Conservation (phyloP, 2,888 invertebrate genomes). For the Tholera decimalis region DNA sequence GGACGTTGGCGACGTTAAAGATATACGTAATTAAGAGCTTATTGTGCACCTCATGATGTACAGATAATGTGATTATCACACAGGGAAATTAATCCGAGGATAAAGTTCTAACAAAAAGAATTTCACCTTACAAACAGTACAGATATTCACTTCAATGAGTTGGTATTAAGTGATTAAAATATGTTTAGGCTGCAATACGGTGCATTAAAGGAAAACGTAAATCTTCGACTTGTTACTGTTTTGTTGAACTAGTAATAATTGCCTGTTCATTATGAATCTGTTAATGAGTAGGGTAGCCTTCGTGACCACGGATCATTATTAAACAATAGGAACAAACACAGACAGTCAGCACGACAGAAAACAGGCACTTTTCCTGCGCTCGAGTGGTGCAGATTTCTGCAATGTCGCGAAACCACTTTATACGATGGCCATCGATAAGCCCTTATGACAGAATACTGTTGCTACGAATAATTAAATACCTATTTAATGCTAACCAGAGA, state of each 20-base stretch:
- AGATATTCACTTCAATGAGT: conserved; percentile 10
- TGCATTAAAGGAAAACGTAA: conserved; percentile 41
- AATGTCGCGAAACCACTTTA: conserved; percentile 31
- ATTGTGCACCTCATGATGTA: conserved; percentile 69
- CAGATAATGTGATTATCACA: conserved; percentile 77
- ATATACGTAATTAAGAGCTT: conserved; percentile 78
- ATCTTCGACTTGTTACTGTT: conserved; percentile 17
- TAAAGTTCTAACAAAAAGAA: conserved; percentile 70
- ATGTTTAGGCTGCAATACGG: conserved; percentile 20
- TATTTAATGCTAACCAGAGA: conserved; percentile 8
- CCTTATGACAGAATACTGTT: conserved; percentile 20
- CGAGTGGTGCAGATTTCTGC: conserved; percentile 44
- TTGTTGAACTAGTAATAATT: conserved; percentile 43
- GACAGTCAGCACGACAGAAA: conserved; percentile 54
- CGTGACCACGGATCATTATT: conserved; percentile 69
- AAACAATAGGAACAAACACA: conserved; percentile 53
- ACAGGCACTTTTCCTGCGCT: conserved; percentile 52
- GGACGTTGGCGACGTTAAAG: conserved; percentile 61
- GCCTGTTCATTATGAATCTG: conserved; percentile 60
- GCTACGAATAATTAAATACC: conserved; percentile 10
- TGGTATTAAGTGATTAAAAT: conserved; percentile 19
- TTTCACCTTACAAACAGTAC: conserved; percentile 53
- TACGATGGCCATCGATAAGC: conserved; percentile 60
- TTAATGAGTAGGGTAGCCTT: conserved; percentile 66
- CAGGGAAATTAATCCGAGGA: conserved; percentile 78